Base-by-base conservation (phyloP, 2,888 invertebrate species). In the Drosophila pullipes region DNA sequence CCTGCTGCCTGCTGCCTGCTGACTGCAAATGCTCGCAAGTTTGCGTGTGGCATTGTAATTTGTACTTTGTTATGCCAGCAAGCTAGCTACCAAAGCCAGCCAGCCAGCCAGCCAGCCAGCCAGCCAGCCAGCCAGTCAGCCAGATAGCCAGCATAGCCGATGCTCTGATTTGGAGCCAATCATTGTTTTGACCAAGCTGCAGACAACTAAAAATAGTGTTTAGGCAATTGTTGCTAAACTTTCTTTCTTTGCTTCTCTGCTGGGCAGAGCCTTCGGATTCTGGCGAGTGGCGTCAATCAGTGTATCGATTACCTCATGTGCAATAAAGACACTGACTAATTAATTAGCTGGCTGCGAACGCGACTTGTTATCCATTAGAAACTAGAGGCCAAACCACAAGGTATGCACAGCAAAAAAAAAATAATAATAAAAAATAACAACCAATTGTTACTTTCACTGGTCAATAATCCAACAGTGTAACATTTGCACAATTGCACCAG, bases 401-500 rank as follows among this genome's bases (percentile, higher is more conserved):
- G 30, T 35, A 33, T 50, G 61, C 28, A 50, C 16, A 44, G 22
- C 52, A 61, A 16, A 52, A 13, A 55, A 55, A 13, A 57, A 57
- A n/a, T 11, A 25, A 47, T 16, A 16, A 2, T 5, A 22, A 78
- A 69, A 47, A 41, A 69, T 67, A 66, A 71, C 80, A 86, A 70
- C 52, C 85, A 83, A 85, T 88, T 85, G 85, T 74, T 85, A 83
- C 88, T 86, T 86, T 86, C 85, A 86, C 85, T 86, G 69, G 76
- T 78, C 78, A 78, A 83, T 82, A 88, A 74, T 83, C 82, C 85
- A 83, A 74, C 81, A 76, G 70, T 75, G 62, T 13, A 39, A 70
- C 63, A 76, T 79, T 35, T 35, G 35, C 59, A 74, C 79, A 82
- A 61, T 53, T 74, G 59, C 57, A 54, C 30, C 62, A 54, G 22